Evolutionary conservation across 1,140 invertebrate species (phyloP).

Genomic region (Saxidomus purpurata): DNA sequence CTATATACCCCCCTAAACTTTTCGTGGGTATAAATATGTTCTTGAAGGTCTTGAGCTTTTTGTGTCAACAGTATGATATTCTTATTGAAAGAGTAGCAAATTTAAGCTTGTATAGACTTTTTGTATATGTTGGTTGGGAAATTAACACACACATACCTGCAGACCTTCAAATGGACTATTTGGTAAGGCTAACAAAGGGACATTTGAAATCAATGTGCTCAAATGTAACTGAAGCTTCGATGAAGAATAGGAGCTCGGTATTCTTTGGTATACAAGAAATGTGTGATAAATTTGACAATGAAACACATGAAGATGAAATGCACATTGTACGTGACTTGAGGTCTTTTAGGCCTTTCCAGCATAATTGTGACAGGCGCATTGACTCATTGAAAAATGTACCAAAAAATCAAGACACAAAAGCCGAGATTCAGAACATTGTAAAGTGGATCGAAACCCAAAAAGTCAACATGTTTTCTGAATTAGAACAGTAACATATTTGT

Average conservation of each 20-base stretch:
- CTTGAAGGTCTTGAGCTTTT: conserved; percentile 5
- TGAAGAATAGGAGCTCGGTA: neutral
- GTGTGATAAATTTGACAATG: no score
- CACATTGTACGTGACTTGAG: neutral
- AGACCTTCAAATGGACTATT: conserved; percentile 40
- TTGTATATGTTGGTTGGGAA: conserved; percentile 17
- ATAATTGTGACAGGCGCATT: neutral
- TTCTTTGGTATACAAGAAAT: neutral
- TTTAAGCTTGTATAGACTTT: conserved; percentile 4
- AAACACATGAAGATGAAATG: neutral
- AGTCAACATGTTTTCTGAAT: no score
- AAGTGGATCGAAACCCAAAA: no score
- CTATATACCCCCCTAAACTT: no score
- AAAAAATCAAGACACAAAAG: no score
- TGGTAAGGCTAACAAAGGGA: conserved; percentile 15
- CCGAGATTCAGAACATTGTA: no score
- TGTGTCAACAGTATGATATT: neutral
- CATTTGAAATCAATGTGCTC: neutral
- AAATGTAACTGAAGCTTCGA: neutral
- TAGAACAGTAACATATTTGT: no score
- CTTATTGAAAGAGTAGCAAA: conserved; percentile 1
- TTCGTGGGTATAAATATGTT: no score
- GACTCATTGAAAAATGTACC: no score
- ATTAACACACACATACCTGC: neutral
- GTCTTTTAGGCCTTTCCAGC: neutral